Base-by-base conservation (phyloP, 2,113 vertebrate species). In the Aix galericulata region DNA sequence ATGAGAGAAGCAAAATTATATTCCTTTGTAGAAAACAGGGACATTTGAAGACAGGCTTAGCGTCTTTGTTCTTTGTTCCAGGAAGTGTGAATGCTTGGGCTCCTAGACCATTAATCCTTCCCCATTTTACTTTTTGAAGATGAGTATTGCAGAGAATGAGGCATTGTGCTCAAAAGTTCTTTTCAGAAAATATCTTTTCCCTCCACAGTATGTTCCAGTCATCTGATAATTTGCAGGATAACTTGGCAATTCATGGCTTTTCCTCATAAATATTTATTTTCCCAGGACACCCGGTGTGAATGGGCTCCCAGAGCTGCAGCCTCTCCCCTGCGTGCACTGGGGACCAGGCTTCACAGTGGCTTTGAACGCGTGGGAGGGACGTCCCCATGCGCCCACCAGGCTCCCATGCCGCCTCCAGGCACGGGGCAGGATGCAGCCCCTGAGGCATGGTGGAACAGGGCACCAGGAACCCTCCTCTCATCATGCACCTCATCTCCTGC, bases 1-100 rank as follows among this genome's bases (percentile, higher is more conserved):
- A 97, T 96, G 95, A 97, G 86, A 97, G 89, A 97, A 96, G 92
- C 91, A 95, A 93, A 97, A 92, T 96, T 97, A 87, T 91, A 96
- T 92, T 91, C 87, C 90, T 97, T 97, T 97, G 94, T 97, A 94
- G 94, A 95, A 98, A 97, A 94, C 72, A 97, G 82, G 59, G 74
- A 86, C 93, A 96, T 96, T 96, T 97, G 95, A 94, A 97, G 86
- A 36, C 77, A 86, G 76, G 60, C 83, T 95, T 86, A 64, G 32
- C 66, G 21, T 88, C 95, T 98, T 95, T 95, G 94, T 95, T 96
- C 96, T 93, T 91, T 93, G 89, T 88, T 94, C 85, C 31, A n/a
- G 95, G 85, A 94, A 96, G 86, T 88, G 92, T 13, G 46, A 89
- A 86, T 93, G 89, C 76, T 74, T 81, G 44, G 76, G 66, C 91